A percentile compares a stretch with the other conserved stretches of the same genome.
phyloP scores from a whole-genome alignment of 2,797 vertebrate genomes.

The Betta splendens region DNA sequence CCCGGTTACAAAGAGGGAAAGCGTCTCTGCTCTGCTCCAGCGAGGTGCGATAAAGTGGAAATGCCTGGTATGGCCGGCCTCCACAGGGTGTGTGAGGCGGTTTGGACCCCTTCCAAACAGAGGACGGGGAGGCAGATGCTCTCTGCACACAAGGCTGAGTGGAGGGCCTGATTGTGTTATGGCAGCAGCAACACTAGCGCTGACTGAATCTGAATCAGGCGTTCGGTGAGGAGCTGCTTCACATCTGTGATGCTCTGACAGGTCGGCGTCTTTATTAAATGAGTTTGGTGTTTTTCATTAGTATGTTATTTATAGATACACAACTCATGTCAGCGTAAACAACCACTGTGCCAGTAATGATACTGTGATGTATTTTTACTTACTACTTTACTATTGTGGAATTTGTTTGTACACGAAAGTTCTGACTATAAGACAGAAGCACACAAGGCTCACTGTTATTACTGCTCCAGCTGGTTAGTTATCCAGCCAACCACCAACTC shows the following conservation, averaged over 20 bases:
- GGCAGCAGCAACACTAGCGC: not conserved
- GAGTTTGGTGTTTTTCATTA: too few species aligned
- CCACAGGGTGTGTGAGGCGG: constrained; percentile 54
- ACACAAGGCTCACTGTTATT: too few species aligned
- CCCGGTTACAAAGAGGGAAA: constrained; percentile 17
- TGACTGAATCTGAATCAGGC: not conserved
- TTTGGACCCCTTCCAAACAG: constrained; percentile 51
- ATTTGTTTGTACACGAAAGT: too few species aligned
- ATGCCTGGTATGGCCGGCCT: constrained; percentile 58
- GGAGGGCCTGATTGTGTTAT: constrained; percentile 4
- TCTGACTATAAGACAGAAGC: too few species aligned
- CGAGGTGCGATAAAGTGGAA: constrained; percentile 51
- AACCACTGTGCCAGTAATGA: too few species aligned
- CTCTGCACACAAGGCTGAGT: constrained; percentile 21
- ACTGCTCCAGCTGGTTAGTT: too few species aligned
- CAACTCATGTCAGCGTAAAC: too few species aligned
- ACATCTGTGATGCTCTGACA: not conserved
- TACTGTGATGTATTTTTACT: too few species aligned
- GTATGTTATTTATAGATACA: too few species aligned
- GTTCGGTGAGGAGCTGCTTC: not conserved
- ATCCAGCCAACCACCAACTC: too few species aligned
- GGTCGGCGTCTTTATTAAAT: not conserved
- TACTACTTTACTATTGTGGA: too few species aligned
- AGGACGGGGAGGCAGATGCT: constrained; percentile 44
- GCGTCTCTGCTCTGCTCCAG: constrained; percentile 27